Evolutionary conservation across 2,797 vertebrate genomes (phyloP).

Genomic region (Antennarius maculatus): DNA sequence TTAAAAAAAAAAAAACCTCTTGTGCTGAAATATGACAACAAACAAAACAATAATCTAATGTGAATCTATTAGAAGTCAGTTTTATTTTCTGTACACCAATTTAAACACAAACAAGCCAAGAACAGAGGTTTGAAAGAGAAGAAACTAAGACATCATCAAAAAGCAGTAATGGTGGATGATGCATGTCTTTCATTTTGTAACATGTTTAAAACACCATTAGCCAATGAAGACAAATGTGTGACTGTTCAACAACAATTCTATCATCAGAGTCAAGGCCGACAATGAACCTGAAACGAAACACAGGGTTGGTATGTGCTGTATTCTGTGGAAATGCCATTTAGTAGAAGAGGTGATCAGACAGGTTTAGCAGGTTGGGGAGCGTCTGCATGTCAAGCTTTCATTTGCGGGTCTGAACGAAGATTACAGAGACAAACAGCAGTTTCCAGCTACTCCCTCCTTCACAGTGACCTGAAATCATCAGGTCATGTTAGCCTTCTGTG

Average conservation of each 20-base stretch:
- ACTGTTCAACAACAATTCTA: conserved; percentile 1
- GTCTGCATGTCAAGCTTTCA: conserved; percentile 8
- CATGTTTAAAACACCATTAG: neutral
- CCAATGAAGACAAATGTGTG: neutral
- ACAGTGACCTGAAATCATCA: neutral
- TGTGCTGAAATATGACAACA: too few relatives aligned
- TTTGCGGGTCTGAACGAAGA: neutral
- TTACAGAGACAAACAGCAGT: neutral
- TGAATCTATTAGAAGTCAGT: too few relatives aligned
- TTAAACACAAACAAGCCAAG: too few relatives aligned
- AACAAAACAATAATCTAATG: too few relatives aligned
- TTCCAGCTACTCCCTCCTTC: neutral
- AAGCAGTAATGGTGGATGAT: too few relatives aligned
- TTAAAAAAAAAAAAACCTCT: too few relatives aligned
- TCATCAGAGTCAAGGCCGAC: neutral
- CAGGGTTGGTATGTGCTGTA: conserved; percentile 30
- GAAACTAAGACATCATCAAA: too few relatives aligned
- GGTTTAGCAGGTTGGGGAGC: conserved; percentile 48
- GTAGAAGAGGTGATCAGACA: conserved; percentile 16
- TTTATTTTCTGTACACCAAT: too few relatives aligned
- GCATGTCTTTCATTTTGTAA: neutral
- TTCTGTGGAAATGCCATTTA: conserved; percentile 9
- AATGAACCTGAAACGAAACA: conserved; percentile 3
- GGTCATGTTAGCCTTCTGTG: neutral
- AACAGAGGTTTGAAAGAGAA: too few relatives aligned